Evolutionary conservation across 2,113 vertebrate species (phyloP), one percentile per base, ranked within the genome.

Genomic region (Hemicordylus capensis): DNA sequence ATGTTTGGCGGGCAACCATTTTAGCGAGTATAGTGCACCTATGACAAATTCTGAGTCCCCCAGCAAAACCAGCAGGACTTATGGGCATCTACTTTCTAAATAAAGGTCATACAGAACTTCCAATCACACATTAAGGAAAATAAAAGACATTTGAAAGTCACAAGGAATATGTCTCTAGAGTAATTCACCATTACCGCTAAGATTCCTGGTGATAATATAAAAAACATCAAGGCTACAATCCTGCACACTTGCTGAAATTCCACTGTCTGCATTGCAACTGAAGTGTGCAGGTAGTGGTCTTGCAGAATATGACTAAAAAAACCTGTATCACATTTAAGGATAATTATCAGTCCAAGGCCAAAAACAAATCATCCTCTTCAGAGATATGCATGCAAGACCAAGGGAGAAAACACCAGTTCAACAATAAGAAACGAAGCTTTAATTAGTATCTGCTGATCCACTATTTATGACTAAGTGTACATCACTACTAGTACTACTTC

Each of bases 11-110:
- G 7, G 58, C 4, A 59, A 39, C 24, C 26, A 44, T 61, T 59
- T 42, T 63, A 61, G 7, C 22, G 59, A 54, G 17, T 44, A 17
- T 48, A 1, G 31, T 70, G 67, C 19, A 28, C 14, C 61, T 4
- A 22, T 64, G 11, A 28, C 22, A 69, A 39, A 28, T 44, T 69
- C 2, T 48, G 34, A 46, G 81, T 51, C 2, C 0, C 0, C 1
- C 64, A 46, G 77, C 61, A 44, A 22, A 64, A 6, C 7, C 2
- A 85, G 72, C 7, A 1, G 0, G 73, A 48, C 44, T 24, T 39
- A 22, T 39, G 58, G 20, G 17, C 31, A 19, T 63, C 17, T 6
- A 9, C 28, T 44, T 48, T n/a, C 51, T 44, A 39, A 63, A 70
- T 14, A 11, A 22, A 2, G 26, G 86, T 17, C 26, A 80, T 54